These are phyloP conservation scores for Drosophila triauraria DNA, from an alignment of 1,140 invertebrate species.

Conservation along the genomic window DNA sequence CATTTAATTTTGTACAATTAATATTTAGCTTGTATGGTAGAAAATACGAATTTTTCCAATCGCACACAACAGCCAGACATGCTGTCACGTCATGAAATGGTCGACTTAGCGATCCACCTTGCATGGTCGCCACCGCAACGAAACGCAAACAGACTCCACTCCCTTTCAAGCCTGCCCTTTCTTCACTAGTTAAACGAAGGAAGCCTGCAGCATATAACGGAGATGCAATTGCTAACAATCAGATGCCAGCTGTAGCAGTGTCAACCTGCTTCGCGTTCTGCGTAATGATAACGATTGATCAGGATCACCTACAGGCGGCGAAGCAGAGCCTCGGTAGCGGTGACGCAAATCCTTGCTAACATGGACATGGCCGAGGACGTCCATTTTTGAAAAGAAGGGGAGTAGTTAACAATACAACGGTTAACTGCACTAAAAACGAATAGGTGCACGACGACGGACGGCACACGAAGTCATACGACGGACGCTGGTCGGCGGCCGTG, in stretches of 20 bases:
- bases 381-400: slow-evolving; percentile 5
- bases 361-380: slow-evolving; percentile 4
- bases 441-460: no score
- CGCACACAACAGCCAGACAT: background rate
- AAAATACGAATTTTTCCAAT: background rate
- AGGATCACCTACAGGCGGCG: background rate
- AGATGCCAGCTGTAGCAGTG: slow-evolving; percentile 1
- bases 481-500: no score
- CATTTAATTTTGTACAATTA: background rate
- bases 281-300: background rate
- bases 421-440: no score
- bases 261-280: slow-evolving; percentile 1
- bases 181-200: slow-evolving; percentile 2
- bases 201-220: slow-evolving; percentile 13
- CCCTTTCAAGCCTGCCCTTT: slow-evolving; percentile 2
- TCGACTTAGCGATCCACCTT: background rate
- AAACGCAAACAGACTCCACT: background rate
- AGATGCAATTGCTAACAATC: slow-evolving; percentile 7
- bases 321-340: slow-evolving; percentile 4
- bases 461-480: no score
- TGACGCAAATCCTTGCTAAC: slow-evolving; percentile 1
- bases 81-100: background rate
- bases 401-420: no score
- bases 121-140: slow-evolving; percentile 2
- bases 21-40: background rate